A percentile compares a stretch with the other conserved stretches of the same genome.
Conservation (phyloP, 2,797 vertebrate species). For the Gallinago stenura region DNA sequence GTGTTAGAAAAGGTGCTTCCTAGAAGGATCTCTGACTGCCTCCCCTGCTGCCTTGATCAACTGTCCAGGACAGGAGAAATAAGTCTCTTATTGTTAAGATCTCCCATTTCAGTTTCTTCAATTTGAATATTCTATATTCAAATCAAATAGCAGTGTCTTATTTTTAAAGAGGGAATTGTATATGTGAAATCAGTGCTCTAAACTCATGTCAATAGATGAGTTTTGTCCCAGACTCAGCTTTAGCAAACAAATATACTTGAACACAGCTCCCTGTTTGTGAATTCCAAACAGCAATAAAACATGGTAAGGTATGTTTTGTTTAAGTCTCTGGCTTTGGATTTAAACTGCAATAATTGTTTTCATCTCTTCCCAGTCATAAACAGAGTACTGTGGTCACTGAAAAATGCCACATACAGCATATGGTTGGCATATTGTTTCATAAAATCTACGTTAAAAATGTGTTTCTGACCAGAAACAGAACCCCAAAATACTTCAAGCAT, state of each 20-base stretch:
- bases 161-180: background rate
- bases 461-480: slow-evolving; percentile 12
- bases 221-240: background rate
- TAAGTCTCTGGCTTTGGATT: background rate
- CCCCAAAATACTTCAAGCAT: background rate
- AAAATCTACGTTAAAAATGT: background rate
- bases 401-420: background rate
- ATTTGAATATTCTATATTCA: background rate
- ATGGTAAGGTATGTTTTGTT: background rate
- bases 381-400: background rate
- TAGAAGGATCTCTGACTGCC: background rate
- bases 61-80: background rate
- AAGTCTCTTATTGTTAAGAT: background rate
- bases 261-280: background rate
- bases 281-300: background rate
- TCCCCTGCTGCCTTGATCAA: background rate
- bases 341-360: background rate
- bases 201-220: background rate
- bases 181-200: background rate
- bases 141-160: background rate
- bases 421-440: background rate
- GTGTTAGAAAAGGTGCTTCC: background rate
- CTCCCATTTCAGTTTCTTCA: background rate
- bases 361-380: background rate
- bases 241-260: background rate